Percentiles rank a stretch among this genome's conserved stretches.
Evolutionary conservation across 2,888 invertebrate genomes (phyloP).

Genomic region (Glaucopsyche alexis): DNA sequence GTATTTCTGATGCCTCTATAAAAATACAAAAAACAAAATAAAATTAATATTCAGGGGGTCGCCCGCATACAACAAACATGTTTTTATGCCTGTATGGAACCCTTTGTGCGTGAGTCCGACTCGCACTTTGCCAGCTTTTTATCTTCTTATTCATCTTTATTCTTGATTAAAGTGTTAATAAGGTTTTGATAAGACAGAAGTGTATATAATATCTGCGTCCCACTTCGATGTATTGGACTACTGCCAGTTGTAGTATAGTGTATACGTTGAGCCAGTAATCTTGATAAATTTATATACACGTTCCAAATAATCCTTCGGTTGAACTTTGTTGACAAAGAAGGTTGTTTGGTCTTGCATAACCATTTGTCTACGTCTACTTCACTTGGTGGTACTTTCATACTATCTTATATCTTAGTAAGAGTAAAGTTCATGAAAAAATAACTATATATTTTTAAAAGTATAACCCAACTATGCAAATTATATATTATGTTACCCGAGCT

Average conservation of each 20-base stretch:
- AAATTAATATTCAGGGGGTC: too few species aligned
- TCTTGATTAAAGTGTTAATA: constrained; percentile 5
- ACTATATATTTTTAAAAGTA: too few species aligned
- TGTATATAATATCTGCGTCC: constrained; percentile 41
- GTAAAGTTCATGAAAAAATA: too few species aligned
- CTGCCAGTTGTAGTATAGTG: constrained; percentile 40
- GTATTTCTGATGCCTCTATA: too few species aligned
- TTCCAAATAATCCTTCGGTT: constrained; percentile 28
- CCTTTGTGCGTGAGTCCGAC: too few species aligned
- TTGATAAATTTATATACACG: constrained; percentile 31
- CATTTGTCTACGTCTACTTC: background rate
- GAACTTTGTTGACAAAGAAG: constrained; percentile 32
- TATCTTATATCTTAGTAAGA: background rate
- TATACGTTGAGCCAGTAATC: constrained; percentile 26
- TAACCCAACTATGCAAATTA: too few species aligned
- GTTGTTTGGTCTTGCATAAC: constrained; percentile 9
- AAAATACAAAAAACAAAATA: too few species aligned
- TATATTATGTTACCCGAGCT: too few species aligned
- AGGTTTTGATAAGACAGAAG: background rate
- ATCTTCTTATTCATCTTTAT: background rate
- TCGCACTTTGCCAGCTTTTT: too few species aligned
- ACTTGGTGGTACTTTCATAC: background rate
- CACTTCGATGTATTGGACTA: constrained; percentile 42
- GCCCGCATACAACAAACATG: too few species aligned
- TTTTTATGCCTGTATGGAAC: too few species aligned